These are phyloP conservation scores for Cyprinodon variegatus DNA, from an alignment of 2,113 vertebrate species.

Conservation along the genomic window DNA sequence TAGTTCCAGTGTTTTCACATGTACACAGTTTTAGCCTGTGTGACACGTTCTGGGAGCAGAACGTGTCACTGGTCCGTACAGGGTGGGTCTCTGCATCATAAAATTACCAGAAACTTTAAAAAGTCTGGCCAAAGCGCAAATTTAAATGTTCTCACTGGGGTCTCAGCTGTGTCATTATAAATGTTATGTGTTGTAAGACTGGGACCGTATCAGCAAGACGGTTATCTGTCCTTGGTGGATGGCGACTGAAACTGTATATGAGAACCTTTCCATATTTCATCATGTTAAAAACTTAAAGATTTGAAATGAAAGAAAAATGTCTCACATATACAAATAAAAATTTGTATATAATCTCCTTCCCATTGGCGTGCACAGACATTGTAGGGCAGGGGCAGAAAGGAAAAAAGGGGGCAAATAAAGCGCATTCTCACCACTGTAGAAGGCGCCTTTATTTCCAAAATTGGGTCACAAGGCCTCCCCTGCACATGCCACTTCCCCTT, in stretches of 20 bases:
- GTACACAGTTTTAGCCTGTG: conserved; percentile 49
- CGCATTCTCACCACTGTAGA: too few relatives aligned
- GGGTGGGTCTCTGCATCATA: conserved; percentile 65
- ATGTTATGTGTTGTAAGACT: conserved; percentile 13
- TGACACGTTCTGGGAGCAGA: conserved; percentile 57
- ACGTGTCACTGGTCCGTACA: conserved; percentile 65
- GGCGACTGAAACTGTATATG: not conserved
- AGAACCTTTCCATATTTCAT: not conserved
- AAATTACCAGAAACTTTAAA: conserved; percentile 62
- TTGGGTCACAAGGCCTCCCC: too few relatives aligned
- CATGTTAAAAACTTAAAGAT: not conserved
- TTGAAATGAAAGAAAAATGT: too few relatives aligned
- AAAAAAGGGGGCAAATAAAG: too few relatives aligned
- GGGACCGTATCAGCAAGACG: not conserved
- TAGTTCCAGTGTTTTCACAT: conserved; percentile 60
- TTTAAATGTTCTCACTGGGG: conserved; percentile 33
- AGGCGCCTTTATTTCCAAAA: too few relatives aligned
- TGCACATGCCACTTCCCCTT: too few relatives aligned
- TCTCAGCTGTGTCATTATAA: conserved; percentile 29
- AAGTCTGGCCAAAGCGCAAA: conserved; percentile 50
- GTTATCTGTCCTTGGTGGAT: not conserved
- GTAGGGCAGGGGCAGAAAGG: too few relatives aligned
- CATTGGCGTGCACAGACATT: too few relatives aligned
- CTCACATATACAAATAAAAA: too few relatives aligned
- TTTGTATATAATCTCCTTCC: too few relatives aligned